Base-by-base conservation (phyloP, 1,140 invertebrate genomes). In the Aphidius gifuensis region DNA sequence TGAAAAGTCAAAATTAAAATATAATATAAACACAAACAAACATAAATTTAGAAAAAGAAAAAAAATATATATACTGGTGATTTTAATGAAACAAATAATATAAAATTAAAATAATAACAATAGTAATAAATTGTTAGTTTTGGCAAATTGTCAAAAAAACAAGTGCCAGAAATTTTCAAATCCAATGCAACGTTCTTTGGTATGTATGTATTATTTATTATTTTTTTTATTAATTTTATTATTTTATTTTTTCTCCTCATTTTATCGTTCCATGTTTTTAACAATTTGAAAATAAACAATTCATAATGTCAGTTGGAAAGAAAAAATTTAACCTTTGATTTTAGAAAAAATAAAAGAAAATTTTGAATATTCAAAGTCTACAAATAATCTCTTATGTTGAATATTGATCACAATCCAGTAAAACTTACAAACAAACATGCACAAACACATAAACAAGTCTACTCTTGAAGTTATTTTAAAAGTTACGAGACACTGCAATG, bases 401-500 rank as follows among this genome's bases (percentile, higher is more conserved):
- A 55, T 11, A 11, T 7, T 44, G 7, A 44, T 44, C 40, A 55
- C 40, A 6, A 39, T 40, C 16, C 40, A 43, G 9, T n/a, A n/a
- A 43, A 42, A 42, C 50, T 16, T 43, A 38, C 39, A 53, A 40
- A 39, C 32, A 40, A 53, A 38, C 57, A 32, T 7, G 54, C 38
- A 11, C 9, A 32, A n/a, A 59, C 4, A 39, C 8, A 49, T n/a
- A 49, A 7, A 49, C 11, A 49, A 6, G n/a, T 49, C 6, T 7
- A 6, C 11, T 39, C 46, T 23, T 40, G 0, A 5, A 5, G 45
- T n/a, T 47, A n/a, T 21, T 49, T 9, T 49, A 11, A 45, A 58
- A 58, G 47, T 40, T 48, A 49, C 46, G 57, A 58, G 57, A n/a
- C 11, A 58, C 48, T 45, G 11, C 46, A 39, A 58, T 58, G 46